These are phyloP conservation scores for Tenualosa ilisha DNA, from an alignment of 2,797 vertebrate genomes.

Conservation along the genomic window DNA sequence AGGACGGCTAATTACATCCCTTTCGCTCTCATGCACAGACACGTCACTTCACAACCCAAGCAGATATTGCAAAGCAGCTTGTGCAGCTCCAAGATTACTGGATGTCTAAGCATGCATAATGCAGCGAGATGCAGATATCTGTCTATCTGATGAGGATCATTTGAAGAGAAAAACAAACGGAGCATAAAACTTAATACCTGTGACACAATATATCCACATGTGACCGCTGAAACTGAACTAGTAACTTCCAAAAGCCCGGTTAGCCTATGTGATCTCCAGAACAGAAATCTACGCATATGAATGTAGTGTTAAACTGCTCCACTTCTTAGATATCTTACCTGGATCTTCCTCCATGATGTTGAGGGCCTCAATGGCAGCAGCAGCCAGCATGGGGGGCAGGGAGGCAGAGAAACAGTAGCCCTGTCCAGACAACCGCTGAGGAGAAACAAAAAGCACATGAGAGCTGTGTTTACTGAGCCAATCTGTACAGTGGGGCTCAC, in stretches of 20 bases:
- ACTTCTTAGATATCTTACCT: slow-evolving; percentile 70
- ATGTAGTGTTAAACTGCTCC: background rate
- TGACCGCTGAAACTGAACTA: too few relatives aligned
- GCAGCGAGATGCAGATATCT: background rate
- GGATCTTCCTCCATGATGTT: slow-evolving; percentile 96
- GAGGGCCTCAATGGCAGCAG: slow-evolving; percentile 92
- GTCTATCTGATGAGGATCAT: background rate
- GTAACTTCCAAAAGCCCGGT: too few relatives aligned
- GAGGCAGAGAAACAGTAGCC: slow-evolving; percentile 98
- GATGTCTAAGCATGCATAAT: background rate
- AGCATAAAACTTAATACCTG: background rate
- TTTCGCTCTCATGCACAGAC: background rate
- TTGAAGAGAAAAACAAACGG: too few relatives aligned
- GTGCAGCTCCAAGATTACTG: background rate
- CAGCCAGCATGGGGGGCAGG: slow-evolving; percentile 89
- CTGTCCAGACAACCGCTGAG: slow-evolving; percentile 90
- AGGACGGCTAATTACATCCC: background rate
- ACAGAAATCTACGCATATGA: too few relatives aligned
- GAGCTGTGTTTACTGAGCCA: background rate
- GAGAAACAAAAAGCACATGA: slow-evolving; percentile 20
- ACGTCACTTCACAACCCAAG: background rate
- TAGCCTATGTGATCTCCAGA: too few relatives aligned
- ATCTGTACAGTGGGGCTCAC: background rate
- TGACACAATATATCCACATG: too few relatives aligned
- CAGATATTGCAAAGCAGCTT: background rate